Base-by-base conservation (phyloP, 2,888 invertebrate genomes). In the Gibbula magus region DNA sequence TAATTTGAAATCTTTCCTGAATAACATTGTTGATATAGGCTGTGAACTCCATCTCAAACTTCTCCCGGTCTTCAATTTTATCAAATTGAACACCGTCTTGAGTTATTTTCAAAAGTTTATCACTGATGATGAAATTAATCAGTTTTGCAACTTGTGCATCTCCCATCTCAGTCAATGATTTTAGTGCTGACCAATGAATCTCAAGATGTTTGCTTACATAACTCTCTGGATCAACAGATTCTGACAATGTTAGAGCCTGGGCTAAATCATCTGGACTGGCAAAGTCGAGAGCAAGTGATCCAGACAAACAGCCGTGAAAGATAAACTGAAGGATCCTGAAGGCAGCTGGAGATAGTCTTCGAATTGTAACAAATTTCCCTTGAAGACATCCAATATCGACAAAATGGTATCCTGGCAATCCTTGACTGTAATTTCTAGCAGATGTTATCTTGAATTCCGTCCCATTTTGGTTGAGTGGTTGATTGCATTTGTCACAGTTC, bases 111-210 rank as follows among this genome's bases (percentile, higher is more conserved):
- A n/a, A 4, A 25, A 51, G 13, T 16, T 54, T 29, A 56, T 76
- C 45, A 18, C 29, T 39, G 35, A 76, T 25, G 32, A 77, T 45
- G 13, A 54, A 16, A 67, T 79, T 70, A 18, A 80, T 32, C 20
- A 82, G 39, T 18, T 52, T 51, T 56, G 78, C 76, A 4, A 76
- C 5, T 2, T 82, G 77, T 16, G 73, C 61, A 67, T 61, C 35
- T 51, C 79, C 77, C 61, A 82, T 22, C n/a, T 45, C 45, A 10
- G 78, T 70, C 4, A 78, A 35, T 8, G 52, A 7, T 80, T 78
- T 77, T 4, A 81, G 35, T 10, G 35, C 39, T 25, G 22, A 13
- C 79, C 75, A 79, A n/a, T 81, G 52, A 13, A 22, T 29, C 16
- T 56, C 25, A 16, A 81, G 22, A 22, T 75, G 73, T 29, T 77